Evolutionary conservation across 2,888 invertebrate species (phyloP).

Genomic region (Deroplatys truncata): DNA sequence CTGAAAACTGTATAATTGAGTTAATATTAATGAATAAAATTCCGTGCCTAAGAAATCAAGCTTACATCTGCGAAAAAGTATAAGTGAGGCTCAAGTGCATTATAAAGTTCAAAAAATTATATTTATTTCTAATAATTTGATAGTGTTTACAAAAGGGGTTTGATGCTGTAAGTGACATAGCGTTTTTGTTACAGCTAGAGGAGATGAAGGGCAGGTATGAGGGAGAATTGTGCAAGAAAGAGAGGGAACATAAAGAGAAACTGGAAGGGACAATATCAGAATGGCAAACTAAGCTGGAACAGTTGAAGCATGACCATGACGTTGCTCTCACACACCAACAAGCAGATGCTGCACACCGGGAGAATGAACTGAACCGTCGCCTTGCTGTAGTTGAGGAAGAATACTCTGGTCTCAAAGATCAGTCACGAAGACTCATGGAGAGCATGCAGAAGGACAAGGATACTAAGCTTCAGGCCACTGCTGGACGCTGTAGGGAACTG

Average conservation of each 20-base stretch:
- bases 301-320: conserved; percentile 15
- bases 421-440: conserved; percentile 42
- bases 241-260: not conserved
- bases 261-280: not conserved
- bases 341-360: conserved; percentile 38
- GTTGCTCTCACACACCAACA: conserved; percentile 3
- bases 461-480: conserved; percentile 41
- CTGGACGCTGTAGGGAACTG: conserved; percentile 41
- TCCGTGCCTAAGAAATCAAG: too few species aligned
- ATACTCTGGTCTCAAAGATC: conserved; percentile 41
- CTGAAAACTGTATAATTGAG: too few species aligned
- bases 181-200: not conserved
- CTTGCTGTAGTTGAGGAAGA: conserved; percentile 37
- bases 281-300: conserved; percentile 24
- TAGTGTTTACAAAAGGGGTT: too few species aligned
- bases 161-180: too few species aligned
- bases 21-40: too few species aligned
- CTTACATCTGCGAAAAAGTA: too few species aligned
- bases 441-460: conserved; percentile 44
- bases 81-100: too few species aligned
- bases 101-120: too few species aligned
- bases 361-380: conserved; percentile 37
- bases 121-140: too few species aligned
- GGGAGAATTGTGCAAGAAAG: not conserved
- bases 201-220: conserved; percentile 5